Percentiles rank a stretch among this genome's conserved stretches.
phyloP scores from a whole-genome alignment of 2,888 invertebrate genomes.

The Pilophorus perplexus region DNA sequence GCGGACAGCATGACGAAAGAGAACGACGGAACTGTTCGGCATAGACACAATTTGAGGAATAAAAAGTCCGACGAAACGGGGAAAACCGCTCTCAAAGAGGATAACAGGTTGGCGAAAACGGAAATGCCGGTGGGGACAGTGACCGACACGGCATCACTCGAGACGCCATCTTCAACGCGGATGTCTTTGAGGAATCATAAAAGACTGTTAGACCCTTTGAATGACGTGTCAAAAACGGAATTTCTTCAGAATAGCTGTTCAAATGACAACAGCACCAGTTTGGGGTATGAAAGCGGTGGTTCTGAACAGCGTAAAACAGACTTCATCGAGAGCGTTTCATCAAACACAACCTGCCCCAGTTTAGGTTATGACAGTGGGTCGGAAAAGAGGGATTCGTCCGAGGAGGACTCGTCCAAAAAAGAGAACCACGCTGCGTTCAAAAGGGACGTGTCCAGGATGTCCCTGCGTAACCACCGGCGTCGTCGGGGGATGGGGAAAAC shows the following conservation, averaged over 20 bases:
- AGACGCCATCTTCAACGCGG: conserved; percentile 52
- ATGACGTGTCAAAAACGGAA: conserved; percentile 39
- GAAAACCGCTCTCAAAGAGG: conserved; percentile 32
- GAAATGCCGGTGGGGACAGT: conserved; percentile 2
- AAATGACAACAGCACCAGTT: conserved; percentile 30
- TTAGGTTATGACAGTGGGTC: conserved; percentile 30
- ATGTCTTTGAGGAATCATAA: conserved; percentile 62
- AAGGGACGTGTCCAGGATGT: background rate
- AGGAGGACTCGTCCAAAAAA: conserved; percentile 36
- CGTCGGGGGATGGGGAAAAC: conserved; percentile 6
- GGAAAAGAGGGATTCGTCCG: conserved; percentile 26
- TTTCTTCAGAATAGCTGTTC: background rate
- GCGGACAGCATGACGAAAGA: conserved; percentile 35
- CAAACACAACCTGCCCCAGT: conserved; percentile 23
- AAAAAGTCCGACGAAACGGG: conserved; percentile 31
- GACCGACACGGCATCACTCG: conserved; percentile 4
- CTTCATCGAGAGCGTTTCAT: background rate
- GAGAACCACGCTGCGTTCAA: conserved; percentile 14
- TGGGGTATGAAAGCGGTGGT: conserved; percentile 27
- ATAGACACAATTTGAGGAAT: conserved; percentile 42
- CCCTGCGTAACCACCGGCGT: background rate
- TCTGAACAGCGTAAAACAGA: conserved; percentile 27
- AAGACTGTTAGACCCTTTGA: conserved; percentile 51
- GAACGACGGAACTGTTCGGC: conserved; percentile 35
- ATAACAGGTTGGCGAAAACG: conserved; percentile 3